phyloP scores from a whole-genome alignment of 2,888 invertebrate genomes.

The Lumbricus terrestris region DNA sequence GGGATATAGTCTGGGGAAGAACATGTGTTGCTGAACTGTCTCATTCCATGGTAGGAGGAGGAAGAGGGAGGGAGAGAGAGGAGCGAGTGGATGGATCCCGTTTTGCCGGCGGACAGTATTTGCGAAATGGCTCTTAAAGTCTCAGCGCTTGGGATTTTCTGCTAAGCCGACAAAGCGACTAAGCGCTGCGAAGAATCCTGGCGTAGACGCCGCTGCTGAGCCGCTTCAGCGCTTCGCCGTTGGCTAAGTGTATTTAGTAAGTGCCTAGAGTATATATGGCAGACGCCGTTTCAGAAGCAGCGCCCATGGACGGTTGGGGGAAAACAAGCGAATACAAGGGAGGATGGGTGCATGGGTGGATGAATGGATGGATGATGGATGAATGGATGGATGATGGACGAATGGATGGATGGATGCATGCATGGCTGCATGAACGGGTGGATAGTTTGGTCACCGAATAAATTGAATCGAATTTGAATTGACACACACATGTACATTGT shows the following conservation, averaged over 20 bases:
- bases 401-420: background rate
- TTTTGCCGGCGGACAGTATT: background rate
- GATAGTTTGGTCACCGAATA: too few relatives aligned
- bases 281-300: background rate
- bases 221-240: background rate
- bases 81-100: background rate
- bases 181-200: background rate
- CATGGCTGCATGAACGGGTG: background rate
- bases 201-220: background rate
- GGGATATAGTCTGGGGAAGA: background rate
- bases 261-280: background rate
- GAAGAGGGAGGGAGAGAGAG: background rate
- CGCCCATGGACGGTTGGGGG: background rate
- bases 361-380: background rate
- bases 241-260: background rate
- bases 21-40: conserved; percentile 13
- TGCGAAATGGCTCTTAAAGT: conserved; percentile 18
- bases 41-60: background rate
- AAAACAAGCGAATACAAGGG: background rate
- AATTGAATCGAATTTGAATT: too few relatives aligned
- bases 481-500: too few relatives aligned
- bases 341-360: background rate
- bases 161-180: conserved; percentile 11
- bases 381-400: background rate
- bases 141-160: conserved; percentile 16